These are phyloP conservation scores for Villa cingulata DNA, from an alignment of 2,888 invertebrate species.

Conservation along the genomic window DNA sequence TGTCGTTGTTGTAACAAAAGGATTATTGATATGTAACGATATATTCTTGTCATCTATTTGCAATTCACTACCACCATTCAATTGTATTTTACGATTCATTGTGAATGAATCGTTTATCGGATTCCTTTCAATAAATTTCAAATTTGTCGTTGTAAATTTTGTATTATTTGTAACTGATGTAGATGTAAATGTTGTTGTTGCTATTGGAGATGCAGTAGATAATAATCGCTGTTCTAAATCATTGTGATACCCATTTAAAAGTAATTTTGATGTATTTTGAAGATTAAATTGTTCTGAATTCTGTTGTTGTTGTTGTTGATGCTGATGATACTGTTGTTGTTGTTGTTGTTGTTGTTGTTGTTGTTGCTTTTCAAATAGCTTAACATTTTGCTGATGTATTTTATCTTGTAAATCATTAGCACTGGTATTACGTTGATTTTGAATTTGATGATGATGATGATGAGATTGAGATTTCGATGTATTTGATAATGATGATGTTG, in stretches of 20 bases:
- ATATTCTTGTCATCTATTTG: constrained; percentile 20
- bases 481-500: neutral
- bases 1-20: constrained; percentile 12
- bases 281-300: neutral
- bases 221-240: neutral
- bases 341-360: constrained; percentile 3
- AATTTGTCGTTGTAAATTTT: neutral
- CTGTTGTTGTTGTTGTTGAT: neutral
- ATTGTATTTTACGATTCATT: constrained; percentile 17
- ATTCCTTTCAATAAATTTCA: constrained; percentile 3
- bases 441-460: neutral
- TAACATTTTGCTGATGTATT: neutral
- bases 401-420: constrained; percentile 1
- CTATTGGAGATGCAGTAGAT: neutral
- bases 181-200: neutral
- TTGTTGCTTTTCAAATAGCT: neutral
- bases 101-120: neutral
- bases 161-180: too few species aligned
- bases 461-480: neutral
- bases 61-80: constrained; percentile 18
- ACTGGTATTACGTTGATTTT: too few species aligned
- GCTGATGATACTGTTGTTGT: too few species aligned
- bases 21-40: constrained; percentile 18
- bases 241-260: constrained; percentile 13
- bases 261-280: neutral